Conservation (phyloP, 2,113 vertebrate species). For the Pygoscelis adeliae region DNA sequence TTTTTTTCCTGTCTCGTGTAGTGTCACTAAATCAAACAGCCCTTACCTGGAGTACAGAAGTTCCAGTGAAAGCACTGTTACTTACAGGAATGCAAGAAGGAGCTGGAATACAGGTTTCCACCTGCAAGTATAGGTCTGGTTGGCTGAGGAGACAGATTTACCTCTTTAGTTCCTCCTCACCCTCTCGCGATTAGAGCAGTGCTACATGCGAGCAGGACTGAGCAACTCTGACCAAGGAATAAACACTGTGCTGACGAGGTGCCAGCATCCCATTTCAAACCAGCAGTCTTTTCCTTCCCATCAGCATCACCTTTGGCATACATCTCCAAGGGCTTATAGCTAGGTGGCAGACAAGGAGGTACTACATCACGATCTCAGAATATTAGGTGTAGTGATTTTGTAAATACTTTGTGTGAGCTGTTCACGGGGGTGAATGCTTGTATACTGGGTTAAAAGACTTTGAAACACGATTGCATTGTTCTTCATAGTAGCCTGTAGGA, state of each 20-base stretch:
- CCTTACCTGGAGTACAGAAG: neutral
- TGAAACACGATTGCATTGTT: neutral
- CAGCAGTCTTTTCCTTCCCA: neutral
- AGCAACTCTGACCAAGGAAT: neutral
- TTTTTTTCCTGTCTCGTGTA: neutral
- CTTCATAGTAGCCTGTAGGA: neutral
- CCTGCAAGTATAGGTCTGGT: neutral
- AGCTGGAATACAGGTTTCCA: neutral
- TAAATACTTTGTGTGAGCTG: neutral
- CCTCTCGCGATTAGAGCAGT: neutral
- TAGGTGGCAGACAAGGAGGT: neutral
- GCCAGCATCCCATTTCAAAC: neutral
- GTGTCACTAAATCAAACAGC: neutral
- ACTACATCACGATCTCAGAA: neutral
- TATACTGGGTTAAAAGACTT: neutral
- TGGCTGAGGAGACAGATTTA: neutral
- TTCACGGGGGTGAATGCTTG: neutral
- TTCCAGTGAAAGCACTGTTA: neutral
- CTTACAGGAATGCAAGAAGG: neutral
- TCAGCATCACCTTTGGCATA: neutral
- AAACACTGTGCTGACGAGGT: neutral
- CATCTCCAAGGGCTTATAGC: neutral
- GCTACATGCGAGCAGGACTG: fast-evolving
- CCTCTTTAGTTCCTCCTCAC: neutral
- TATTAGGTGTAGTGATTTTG: neutral